A percentile compares a stretch with the other conserved stretches of the same genome.
These are phyloP conservation scores for Cricetomys ansorgei DNA, from an alignment of 2,113 vertebrate genomes.

Conservation along the genomic window DNA sequence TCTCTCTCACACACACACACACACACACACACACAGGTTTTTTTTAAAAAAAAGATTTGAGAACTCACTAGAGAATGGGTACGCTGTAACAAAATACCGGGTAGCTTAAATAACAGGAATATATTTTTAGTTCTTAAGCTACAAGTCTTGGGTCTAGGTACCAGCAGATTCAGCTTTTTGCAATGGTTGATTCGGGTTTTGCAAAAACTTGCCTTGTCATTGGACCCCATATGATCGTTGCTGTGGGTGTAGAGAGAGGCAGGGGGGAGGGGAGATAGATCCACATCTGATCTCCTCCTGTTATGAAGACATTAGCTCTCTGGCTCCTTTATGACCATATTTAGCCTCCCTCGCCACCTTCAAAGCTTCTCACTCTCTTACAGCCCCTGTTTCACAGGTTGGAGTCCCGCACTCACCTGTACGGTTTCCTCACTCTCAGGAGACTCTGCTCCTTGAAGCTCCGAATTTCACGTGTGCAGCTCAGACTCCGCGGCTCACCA, in stretches of 20 bases:
- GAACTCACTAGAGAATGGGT: neutral
- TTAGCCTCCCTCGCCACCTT: neutral
- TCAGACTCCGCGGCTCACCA: neutral
- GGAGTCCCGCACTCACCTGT: fast-evolving
- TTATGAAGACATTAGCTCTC: neutral
- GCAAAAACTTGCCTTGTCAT: neutral
- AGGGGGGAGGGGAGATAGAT: neutral
- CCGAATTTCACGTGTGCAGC: neutral
- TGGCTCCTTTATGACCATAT: neutral
- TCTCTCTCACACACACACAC: neutral
- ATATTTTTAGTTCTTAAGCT: neutral
- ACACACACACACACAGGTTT: neutral
- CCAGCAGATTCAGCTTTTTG: neutral
- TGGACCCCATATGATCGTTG: neutral
- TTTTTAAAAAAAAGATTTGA: conserved; percentile 16
- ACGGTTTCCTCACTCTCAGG: neutral
- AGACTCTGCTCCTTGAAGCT: neutral
- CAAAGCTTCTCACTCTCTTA: neutral
- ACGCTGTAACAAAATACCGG: neutral
- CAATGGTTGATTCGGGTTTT: neutral
- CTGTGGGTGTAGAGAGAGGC: neutral
- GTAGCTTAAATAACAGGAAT: neutral
- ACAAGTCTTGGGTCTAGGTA: neutral
- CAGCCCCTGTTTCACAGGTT: neutral
- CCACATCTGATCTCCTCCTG: neutral